These are phyloP conservation scores for Cromileptes altivelis DNA, from an alignment of 2,113 vertebrate genomes.

Conservation along the genomic window DNA sequence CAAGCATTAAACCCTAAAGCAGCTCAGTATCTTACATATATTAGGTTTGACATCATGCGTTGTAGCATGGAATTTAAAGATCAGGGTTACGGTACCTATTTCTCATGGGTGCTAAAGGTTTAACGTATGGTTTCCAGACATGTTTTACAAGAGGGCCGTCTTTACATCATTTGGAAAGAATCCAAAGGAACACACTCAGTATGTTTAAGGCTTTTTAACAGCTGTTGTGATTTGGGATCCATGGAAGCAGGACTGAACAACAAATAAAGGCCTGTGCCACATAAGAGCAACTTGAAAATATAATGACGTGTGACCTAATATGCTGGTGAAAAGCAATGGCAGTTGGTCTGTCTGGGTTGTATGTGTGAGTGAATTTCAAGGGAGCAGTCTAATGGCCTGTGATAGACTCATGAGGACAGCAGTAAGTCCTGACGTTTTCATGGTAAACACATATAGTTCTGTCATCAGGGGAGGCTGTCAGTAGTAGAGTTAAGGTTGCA, in stretches of 20 bases:
- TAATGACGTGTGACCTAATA: constrained; percentile 55
- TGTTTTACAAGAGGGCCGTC: constrained; percentile 46
- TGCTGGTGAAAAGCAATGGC: constrained; percentile 29
- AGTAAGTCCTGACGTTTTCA: constrained; percentile 31
- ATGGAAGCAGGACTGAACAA: constrained; percentile 54
- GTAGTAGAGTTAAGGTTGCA: constrained; percentile 53
- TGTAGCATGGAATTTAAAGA: constrained; percentile 41
- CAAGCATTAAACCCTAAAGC: background rate
- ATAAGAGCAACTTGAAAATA: constrained; percentile 26
- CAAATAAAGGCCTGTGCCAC: constrained; percentile 39
- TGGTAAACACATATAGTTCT: constrained; percentile 50
- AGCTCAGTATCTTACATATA: background rate
- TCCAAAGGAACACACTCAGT: constrained; percentile 53
- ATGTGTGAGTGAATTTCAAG: background rate
- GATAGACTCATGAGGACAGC: constrained; percentile 9
- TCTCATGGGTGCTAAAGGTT: constrained; percentile 42
- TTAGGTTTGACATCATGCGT: constrained; percentile 35
- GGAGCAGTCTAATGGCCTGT: constrained; percentile 13
- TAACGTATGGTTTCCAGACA: constrained; percentile 65
- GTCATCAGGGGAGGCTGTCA: constrained; percentile 37
- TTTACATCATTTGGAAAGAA: constrained; percentile 78
- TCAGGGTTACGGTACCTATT: constrained; percentile 46
- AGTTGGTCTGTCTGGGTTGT: constrained; percentile 17
- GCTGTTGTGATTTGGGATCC: constrained; percentile 53
- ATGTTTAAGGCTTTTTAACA: constrained; percentile 52